Percentiles rank a stretch among this genome's conserved stretches.
Evolutionary conservation across 2,888 invertebrate genomes (phyloP).

Genomic region (Tetanocera ferruginea): DNA sequence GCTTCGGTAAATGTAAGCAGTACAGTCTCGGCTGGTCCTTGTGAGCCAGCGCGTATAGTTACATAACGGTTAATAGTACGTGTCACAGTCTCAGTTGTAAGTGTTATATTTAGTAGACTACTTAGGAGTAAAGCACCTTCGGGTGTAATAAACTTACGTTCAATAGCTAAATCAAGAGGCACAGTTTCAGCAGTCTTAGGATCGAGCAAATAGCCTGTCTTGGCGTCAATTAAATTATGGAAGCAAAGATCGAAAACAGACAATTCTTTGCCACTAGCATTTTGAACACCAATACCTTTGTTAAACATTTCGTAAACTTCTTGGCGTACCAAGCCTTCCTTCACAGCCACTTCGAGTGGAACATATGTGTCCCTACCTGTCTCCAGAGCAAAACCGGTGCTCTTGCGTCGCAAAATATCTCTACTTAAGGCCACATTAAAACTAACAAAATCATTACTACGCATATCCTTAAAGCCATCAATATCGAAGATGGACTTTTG

Average conservation of each 20-base stretch:
- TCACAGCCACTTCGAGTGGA: conserved; percentile 84
- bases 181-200: conserved; percentile 79
- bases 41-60: conserved; percentile 77
- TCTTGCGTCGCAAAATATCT: conserved; percentile 81
- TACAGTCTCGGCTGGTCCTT: conserved; percentile 72
- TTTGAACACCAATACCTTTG: conserved; percentile 84
- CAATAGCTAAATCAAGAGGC: conserved; percentile 88
- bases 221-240: conserved; percentile 87
- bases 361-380: conserved; percentile 83
- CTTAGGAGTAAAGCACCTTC: conserved; percentile 89
- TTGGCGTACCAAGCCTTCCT: conserved; percentile 83
- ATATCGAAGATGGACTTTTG: conserved; percentile 93
- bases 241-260: conserved; percentile 91
- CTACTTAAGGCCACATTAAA: conserved; percentile 85
- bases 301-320: conserved; percentile 89
- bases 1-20: conserved; percentile 84
- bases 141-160: conserved; percentile 85
- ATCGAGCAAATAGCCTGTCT: conserved; percentile 87
- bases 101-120: conserved; percentile 87
- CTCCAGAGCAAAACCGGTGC: conserved; percentile 79
- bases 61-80: conserved; percentile 87
- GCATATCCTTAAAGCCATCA: conserved; percentile 88
- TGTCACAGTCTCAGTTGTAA: conserved; percentile 89
- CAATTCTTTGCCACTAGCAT: conserved; percentile 79
- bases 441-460: conserved; percentile 85